A percentile compares a stretch with the other conserved stretches of the same genome.
phyloP scores from a whole-genome alignment of 2,888 invertebrate genomes.

The Plagodis pulveraria region DNA sequence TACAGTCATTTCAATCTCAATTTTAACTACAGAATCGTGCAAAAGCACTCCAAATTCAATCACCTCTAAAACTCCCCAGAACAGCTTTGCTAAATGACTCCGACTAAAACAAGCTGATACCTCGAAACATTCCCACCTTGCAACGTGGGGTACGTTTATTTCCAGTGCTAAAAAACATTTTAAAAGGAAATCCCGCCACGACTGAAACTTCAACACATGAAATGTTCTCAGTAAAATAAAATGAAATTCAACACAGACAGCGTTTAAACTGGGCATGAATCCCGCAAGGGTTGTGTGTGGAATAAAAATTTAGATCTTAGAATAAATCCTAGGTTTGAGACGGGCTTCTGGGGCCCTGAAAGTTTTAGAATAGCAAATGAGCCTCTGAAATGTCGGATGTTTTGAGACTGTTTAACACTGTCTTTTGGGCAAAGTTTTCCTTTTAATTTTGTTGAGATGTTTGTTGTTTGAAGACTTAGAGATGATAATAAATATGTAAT shows the following conservation, averaged over 20 bases:
- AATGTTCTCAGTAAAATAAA: conserved; percentile 40
- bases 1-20: too few relatives aligned
- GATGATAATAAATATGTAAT: not conserved
- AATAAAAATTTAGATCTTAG: conserved; percentile 50
- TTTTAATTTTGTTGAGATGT: conserved; percentile 23
- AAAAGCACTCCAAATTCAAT: conserved; percentile 6
- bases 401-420: conserved; percentile 22
- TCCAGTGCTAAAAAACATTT: conserved; percentile 28
- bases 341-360: conserved; percentile 27
- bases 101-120: conserved; percentile 13
- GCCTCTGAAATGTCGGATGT: conserved; percentile 21
- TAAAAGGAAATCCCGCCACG: conserved; percentile 31
- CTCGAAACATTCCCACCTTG: conserved; percentile 27
- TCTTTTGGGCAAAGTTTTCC: conserved; percentile 27
- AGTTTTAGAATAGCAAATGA: conserved; percentile 47
- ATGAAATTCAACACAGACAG: conserved; percentile 37
- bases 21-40: not conserved
- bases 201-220: conserved; percentile 38
- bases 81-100: conserved; percentile 19
- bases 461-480: not conserved
- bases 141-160: conserved; percentile 16
- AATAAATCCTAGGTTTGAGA: conserved; percentile 34
- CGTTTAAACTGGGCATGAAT: conserved; percentile 44
- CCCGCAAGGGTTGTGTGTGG: conserved; percentile 39
- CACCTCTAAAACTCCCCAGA: conserved; percentile 11